Evolutionary conservation across 2,888 invertebrate genomes (phyloP), one percentile per base, ranked within the genome.

Genomic region (Dasypolia templi): DNA sequence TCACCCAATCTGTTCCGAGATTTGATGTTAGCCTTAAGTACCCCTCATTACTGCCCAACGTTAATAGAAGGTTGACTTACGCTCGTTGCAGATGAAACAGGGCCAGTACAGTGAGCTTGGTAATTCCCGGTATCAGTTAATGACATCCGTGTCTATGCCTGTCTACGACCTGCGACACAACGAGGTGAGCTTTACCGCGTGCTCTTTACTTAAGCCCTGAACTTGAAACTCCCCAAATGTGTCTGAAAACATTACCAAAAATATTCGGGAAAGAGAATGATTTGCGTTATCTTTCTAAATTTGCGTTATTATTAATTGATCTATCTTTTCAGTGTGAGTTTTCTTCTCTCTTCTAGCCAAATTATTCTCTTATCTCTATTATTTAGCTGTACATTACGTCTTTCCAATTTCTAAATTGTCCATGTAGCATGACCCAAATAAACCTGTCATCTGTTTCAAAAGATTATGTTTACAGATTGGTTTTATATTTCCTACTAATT

Each of bases 111-210:
- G 97, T 66, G 97, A 97, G 87, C 92, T 97, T 26, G 97, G 96
- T 71, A 95, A 96, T 87, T 93, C 97, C 85, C 96, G 97, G 75
- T 98, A 98, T 92, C 97, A 98, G 87, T 96, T 99, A 91, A 98
- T 99, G 98, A 99, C 99, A 22, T 98, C 99, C 12, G 98, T 99
- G 26, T 98, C 99, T 73, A 98, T 98, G 97, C 99, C 99, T 12
- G 99, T 99, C 53, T 99, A 98, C 92, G 99, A 99, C 95, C 97
- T 97, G 86, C 97, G 98, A 63, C 97, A 98, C 86, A 98, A 98
- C 93, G 98, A 98, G 97, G 98, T 98, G 97, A 97, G 98, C 89
- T 84, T 71, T 66, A 70, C 78, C 77, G 74, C 67, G 61, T 75
- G 73, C 74, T 72, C 56, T 73, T 61, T 77, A 81, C 42, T 74